These are phyloP conservation scores for Phyllopteryx taeniolatus DNA, from an alignment of 2,113 vertebrate genomes.

Conservation along the genomic window DNA sequence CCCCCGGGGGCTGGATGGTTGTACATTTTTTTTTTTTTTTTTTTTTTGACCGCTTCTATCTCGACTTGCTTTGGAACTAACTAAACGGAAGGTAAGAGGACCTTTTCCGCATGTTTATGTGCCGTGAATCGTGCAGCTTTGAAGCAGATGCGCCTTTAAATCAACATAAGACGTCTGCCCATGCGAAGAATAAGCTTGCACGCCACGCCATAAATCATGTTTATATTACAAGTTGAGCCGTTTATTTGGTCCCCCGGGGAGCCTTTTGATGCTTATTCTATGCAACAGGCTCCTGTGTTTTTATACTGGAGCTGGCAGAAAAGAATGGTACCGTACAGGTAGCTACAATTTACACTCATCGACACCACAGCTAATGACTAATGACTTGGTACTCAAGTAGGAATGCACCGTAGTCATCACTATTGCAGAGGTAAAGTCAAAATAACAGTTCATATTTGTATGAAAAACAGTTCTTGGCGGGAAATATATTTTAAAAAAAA, in stretches of 20 bases:
- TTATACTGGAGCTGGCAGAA: conserved; percentile 1
- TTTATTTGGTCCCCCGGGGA: background rate
- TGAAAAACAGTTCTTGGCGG: too few species aligned
- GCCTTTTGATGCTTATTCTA: conserved; percentile 3
- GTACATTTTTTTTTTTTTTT: conserved; percentile 64
- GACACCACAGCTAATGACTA: background rate
- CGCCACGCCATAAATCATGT: conserved; percentile 8
- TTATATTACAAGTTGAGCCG: conserved; percentile 18
- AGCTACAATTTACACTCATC: background rate
- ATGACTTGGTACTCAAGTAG: too few species aligned
- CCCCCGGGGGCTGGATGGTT: conserved; percentile 25
- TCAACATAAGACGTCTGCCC: conserved; percentile 16
- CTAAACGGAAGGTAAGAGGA: conserved; percentile 47
- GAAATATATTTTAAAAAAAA: background rate
- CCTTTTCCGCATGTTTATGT: conserved; percentile 8
- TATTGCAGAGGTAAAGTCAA: too few species aligned
- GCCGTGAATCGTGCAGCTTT: conserved; percentile 5
- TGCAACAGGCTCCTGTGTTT: background rate
- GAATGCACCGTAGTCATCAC: too few species aligned
- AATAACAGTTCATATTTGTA: background rate
- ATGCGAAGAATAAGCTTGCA: background rate
- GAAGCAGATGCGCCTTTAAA: conserved; percentile 13
- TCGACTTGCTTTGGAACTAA: conserved; percentile 28
- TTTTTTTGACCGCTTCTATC: conserved; percentile 36
- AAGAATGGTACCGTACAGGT: background rate